Evolutionary conservation across 2,797 vertebrate genomes (phyloP).

Genomic region (Sandelia bainsii): DNA sequence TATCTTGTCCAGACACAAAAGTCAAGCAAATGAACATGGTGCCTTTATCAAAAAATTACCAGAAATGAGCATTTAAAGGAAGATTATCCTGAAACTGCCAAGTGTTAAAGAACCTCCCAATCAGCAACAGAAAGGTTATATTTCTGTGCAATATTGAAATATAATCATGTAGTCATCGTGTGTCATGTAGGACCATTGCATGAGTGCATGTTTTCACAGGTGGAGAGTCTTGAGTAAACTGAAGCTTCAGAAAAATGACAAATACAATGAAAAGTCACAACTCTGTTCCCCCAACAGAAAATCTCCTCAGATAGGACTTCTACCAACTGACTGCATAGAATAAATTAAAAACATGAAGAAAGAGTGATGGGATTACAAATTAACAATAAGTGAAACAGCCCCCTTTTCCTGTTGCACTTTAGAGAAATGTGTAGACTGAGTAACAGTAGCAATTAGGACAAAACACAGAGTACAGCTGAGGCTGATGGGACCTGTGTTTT

Average conservation of each 20-base stretch:
- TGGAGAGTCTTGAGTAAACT: too few species aligned
- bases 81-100: constrained; percentile 16
- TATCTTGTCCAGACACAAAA: too few species aligned
- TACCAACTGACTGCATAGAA: not conserved
- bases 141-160: constrained; percentile 16
- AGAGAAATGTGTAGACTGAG: too few species aligned
- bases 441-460: too few species aligned
- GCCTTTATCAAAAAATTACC: too few species aligned
- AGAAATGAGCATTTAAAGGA: not conserved
- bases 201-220: too few species aligned
- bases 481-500: too few species aligned
- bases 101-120: constrained; percentile 25
- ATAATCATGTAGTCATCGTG: not conserved
- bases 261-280: constrained; percentile 1
- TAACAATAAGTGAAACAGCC: not conserved
- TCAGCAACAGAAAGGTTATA: constrained; percentile 36
- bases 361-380: not conserved
- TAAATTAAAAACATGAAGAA: not conserved
- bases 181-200: not conserved
- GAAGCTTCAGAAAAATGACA: too few species aligned
- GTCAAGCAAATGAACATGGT: too few species aligned
- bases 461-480: too few species aligned
- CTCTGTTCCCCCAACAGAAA: not conserved
- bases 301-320: not conserved
- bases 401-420: too few species aligned